Evolutionary conservation across 2,888 invertebrate species (phyloP).

Genomic region (Bedellia somnulentella): DNA sequence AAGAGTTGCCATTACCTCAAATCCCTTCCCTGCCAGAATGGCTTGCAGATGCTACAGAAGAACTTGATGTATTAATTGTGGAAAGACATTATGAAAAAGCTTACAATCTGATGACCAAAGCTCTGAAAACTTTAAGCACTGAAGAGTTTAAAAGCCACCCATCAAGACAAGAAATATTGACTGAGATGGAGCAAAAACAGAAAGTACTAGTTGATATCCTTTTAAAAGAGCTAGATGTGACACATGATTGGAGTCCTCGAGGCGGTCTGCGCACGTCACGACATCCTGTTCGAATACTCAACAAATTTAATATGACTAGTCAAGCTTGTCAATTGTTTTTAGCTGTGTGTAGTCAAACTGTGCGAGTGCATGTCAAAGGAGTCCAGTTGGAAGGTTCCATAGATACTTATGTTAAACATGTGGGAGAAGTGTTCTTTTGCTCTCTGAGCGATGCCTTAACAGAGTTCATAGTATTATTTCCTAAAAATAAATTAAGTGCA

Average conservation of each 20-base stretch:
- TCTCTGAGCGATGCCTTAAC: constrained; percentile 73
- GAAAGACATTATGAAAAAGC: constrained; percentile 95
- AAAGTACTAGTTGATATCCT: constrained; percentile 82
- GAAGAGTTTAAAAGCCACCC: constrained; percentile 43
- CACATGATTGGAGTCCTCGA: constrained; percentile 87
- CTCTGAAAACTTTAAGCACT: constrained; percentile 36
- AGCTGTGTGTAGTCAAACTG: constrained; percentile 77
- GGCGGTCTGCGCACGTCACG: constrained; percentile 86
- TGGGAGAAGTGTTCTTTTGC: constrained; percentile 82
- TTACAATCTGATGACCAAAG: constrained; percentile 72
- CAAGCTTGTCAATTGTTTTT: constrained; percentile 83
- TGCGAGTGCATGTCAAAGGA: constrained; percentile 79
- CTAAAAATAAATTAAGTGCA: constrained; percentile 64
- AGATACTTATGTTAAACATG: constrained; percentile 75
- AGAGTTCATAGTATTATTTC: constrained; percentile 72
- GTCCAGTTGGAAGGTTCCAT: constrained; percentile 81
- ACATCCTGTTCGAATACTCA: constrained; percentile 81
- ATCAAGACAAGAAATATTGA: constrained; percentile 34
- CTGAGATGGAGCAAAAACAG: constrained; percentile 70
- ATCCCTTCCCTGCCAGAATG: constrained; percentile 71
- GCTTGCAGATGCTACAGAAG: constrained; percentile 89
- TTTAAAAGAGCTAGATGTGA: constrained; percentile 85
- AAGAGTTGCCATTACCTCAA: constrained; percentile 43
- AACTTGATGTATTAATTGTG: constrained; percentile 92
- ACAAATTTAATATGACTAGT: constrained; percentile 67